Percentiles rank a stretch among this genome's conserved stretches.
phyloP scores from a whole-genome alignment of 2,888 invertebrate species.

The Cosmopolites sordidus region DNA sequence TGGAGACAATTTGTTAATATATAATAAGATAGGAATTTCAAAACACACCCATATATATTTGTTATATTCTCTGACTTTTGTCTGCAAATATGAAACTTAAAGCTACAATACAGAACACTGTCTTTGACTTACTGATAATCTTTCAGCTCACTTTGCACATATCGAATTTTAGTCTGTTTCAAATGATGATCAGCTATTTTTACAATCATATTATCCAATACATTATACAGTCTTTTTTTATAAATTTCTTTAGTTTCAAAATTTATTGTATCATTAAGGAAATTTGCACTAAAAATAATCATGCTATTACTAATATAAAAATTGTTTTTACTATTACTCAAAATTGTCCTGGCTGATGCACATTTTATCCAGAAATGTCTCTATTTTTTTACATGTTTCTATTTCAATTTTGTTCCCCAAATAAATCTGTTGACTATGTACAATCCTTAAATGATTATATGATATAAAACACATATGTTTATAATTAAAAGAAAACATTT shows the following conservation, averaged over 20 bases:
- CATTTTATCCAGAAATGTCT: constrained; percentile 47
- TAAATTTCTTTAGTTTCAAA: constrained; percentile 25
- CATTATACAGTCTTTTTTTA: constrained; percentile 22
- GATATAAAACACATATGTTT: background rate
- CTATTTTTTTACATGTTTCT: constrained; percentile 54
- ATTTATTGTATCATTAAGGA: constrained; percentile 12
- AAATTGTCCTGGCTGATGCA: background rate
- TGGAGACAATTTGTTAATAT: constrained; percentile 27
- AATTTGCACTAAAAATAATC: constrained; percentile 7
- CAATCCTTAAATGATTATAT: constrained; percentile 44
- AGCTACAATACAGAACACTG: too few relatives aligned
- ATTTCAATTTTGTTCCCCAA: constrained; percentile 54
- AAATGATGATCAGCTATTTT: constrained; percentile 30
- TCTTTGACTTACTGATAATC: constrained; percentile 27
- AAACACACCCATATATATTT: constrained; percentile 26
- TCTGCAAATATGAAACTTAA: constrained; percentile 15
- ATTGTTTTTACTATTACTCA: background rate
- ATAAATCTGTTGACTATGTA: constrained; percentile 56
- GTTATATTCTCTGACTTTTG: constrained; percentile 18
- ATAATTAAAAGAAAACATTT: background rate
- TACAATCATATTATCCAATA: constrained; percentile 24
- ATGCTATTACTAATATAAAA: constrained; percentile 1
- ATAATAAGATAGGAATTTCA: constrained; percentile 26
- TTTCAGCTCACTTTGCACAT: constrained; percentile 27
- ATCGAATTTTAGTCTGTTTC: constrained; percentile 27